phyloP scores from a whole-genome alignment of 2,888 invertebrate species.

The Anodontia alba region DNA sequence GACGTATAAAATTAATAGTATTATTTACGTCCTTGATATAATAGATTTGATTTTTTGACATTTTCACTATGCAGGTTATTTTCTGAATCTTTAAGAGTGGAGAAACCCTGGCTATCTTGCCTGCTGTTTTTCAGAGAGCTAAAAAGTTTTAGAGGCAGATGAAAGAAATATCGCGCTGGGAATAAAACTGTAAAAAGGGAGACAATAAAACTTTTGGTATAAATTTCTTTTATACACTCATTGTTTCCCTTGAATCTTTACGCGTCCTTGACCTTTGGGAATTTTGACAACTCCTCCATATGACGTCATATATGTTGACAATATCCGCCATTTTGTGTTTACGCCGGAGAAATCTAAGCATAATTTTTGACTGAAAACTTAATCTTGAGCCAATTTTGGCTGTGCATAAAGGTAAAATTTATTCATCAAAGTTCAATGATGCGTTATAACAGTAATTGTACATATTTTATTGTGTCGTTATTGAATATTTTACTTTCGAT shows the following conservation, averaged over 20 bases:
- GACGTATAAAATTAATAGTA: too few species aligned
- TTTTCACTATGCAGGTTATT: too few species aligned
- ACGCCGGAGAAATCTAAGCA: conserved; percentile 3
- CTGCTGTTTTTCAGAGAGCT: too few species aligned
- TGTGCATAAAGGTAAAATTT: background rate
- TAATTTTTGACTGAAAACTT: background rate
- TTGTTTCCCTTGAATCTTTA: background rate
- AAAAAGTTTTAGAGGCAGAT: too few species aligned
- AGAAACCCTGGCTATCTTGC: too few species aligned
- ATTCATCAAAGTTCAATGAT: background rate
- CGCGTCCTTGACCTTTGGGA: conserved; percentile 31
- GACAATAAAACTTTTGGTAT: too few species aligned
- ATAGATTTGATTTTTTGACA: too few species aligned
- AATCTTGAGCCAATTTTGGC: background rate
- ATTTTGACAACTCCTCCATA: conserved; percentile 48
- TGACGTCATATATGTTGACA: conserved; percentile 64
- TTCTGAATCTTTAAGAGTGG: too few species aligned
- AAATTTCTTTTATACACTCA: too few species aligned
- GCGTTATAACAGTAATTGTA: background rate
- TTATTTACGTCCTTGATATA: too few species aligned
- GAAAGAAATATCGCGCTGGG: too few species aligned
- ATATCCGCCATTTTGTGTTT: conserved; percentile 57
- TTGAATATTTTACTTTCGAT: background rate
- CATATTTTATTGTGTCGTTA: background rate
- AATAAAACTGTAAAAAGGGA: too few species aligned